Base-by-base conservation (phyloP, 1,140 invertebrate species). In the Euschistus heros region DNA sequence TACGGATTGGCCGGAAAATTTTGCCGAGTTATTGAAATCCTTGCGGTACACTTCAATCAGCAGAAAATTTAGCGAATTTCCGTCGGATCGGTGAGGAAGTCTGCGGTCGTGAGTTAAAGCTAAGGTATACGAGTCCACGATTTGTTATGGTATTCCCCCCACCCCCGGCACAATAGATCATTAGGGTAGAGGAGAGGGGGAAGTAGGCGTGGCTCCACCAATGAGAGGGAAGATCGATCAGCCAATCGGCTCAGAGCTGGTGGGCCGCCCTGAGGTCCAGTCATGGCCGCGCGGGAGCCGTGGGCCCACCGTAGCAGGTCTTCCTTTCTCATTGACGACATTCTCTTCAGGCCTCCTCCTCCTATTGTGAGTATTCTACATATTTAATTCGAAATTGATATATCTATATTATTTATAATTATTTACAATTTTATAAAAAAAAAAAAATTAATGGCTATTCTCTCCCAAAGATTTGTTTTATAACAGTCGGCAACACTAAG, bases 281-380 rank as follows among this genome's bases (percentile, higher is more conserved):
- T 33, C 55, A 27, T 33, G 22, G 55, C 55, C 55, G 55, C 55
- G 24, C 55, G 30, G 55, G 22, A 27, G 24, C 55, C 18, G 18
- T 27, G 55, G 55, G 33, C 47, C 22, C 27, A 62, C 24, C 62
- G 37, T n/a, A 42, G n/a, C 8, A 64, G 44, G 22, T 37, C 63
- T 55, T 64, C 63, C 17, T 64, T 64, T 22, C 63, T 64, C 17
- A 64, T 64, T 17, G 63, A 64, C 63, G 63, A 64, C 24, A 64
- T 64, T 13, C 63, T 64, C 22, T 64, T 64, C 50, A 54, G 63
- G 44, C 63, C 63, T 17, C 55, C 55, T 7, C 30, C 55, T 4
- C 22, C 55, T 15, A 59, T 15, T 27, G 55, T 59, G 14, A 59
- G 55, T 59, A 59, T 18, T 8, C 18, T 18, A 8, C 18, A n/a